phyloP scores from a whole-genome alignment of 2,797 vertebrate genomes.

The Phyllotis vaccarum region DNA sequence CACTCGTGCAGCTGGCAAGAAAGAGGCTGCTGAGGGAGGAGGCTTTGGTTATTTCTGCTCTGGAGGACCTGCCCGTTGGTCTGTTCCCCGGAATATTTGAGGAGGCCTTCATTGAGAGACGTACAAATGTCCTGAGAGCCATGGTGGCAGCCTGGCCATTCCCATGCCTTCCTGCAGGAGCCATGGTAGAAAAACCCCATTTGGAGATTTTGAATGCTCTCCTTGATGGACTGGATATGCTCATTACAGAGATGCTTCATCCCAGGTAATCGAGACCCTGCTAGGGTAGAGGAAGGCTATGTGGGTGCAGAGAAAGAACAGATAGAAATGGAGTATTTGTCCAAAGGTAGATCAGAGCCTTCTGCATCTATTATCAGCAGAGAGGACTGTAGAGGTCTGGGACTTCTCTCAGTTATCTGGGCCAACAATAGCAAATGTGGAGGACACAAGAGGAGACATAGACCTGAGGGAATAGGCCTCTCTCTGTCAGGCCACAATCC shows the following conservation, averaged over 20 bases:
- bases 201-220: neutral
- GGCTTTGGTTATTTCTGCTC: rapidly evolving
- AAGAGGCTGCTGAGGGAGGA: neutral
- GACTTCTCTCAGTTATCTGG: neutral
- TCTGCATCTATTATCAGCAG: neutral
- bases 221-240: neutral
- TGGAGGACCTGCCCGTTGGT: neutral
- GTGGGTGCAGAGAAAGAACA: neutral
- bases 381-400: neutral
- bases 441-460: neutral
- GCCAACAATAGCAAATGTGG: neutral
- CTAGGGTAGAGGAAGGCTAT: neutral
- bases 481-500: too few relatives aligned
- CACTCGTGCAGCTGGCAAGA: neutral
- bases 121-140: rapidly evolving
- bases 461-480: neutral
- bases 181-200: rapidly evolving
- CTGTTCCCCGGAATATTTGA: neutral
- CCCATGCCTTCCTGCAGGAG: neutral
- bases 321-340: too few relatives aligned
- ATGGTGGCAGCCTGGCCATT: neutral
- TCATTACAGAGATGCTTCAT: neutral
- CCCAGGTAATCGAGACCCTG: neutral
- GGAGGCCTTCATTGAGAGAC: neutral
- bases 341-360: neutral